Base-by-base conservation (phyloP, 2,888 invertebrate species). In the Dolichomitus sp. region DNA sequence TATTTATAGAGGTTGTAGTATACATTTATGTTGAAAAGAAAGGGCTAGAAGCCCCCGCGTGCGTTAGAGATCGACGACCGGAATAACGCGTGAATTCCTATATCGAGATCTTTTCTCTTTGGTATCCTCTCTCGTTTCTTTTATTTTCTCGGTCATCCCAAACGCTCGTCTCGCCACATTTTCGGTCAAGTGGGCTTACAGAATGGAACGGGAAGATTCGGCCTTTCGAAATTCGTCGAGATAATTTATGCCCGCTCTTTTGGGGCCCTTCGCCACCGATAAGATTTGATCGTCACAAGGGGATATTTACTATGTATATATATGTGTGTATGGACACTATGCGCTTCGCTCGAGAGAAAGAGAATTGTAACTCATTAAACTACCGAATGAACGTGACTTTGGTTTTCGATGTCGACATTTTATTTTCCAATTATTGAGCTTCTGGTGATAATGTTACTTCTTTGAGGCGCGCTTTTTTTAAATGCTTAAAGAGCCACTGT, bases 271-370 rank as follows among this genome's bases (percentile, higher is more conserved):
- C 89, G 89, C 87, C 88, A 87, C 83, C 92, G 93, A 93, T 93
- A 93, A 93, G 92, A 93, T 90, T 92, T 91, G 92, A 91, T 91
- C 90, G 91, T 91, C 91, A 90, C 88, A 84, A 86, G 87, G 74
- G 66, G 74, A 82, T 68, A 19, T 77, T 79, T 72, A 61, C 61
- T 77, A 59, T 68, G 52, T 52, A 68, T 50, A 37, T 30, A 30
- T 7, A 65, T 66, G 30, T 68, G 68, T 88, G 88, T 89, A 37
- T 37, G 87, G 88, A 89, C 80, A 37, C 1, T 37, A 37, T 37
- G 9, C 87, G 86, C 87, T 87, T 83, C n/a, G 45, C 27, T 63
- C 42, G 59, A 19, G 54, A 79, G n/a, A 5, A 57, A 76, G n/a
- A 14, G 19, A 69, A 52, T 52, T 27, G 37, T 69, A 90, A 81